phyloP scores from a whole-genome alignment of 2,888 invertebrate genomes.

The Acleris holmiana region DNA sequence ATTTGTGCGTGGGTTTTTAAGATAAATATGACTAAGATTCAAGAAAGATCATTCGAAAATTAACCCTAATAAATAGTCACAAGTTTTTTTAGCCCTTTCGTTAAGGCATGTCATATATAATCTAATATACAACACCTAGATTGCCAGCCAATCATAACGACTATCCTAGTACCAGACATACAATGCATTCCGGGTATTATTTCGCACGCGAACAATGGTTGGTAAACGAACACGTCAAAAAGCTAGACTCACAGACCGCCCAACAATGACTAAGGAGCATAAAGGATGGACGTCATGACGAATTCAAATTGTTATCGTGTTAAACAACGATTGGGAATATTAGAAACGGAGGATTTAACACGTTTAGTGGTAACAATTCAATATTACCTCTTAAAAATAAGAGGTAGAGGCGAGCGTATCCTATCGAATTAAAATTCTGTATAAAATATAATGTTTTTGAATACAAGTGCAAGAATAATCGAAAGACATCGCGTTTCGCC shows the following conservation, averaged over 20 bases:
- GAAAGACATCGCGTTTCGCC: no score
- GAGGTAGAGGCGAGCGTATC: no score
- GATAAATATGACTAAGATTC: no score
- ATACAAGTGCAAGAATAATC: no score
- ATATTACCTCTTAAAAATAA: no score
- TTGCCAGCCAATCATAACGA: conserved; percentile 25
- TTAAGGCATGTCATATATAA: no score
- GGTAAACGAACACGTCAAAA: conserved; percentile 62
- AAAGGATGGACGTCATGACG: conserved; percentile 15
- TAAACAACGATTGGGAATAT: background rate
- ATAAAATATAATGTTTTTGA: no score
- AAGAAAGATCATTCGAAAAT: no score
- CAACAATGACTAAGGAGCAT: conserved; percentile 57
- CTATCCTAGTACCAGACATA: conserved; percentile 17
- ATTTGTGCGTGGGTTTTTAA: no score
- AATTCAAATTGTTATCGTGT: conserved; percentile 6
- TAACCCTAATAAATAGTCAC: background rate
- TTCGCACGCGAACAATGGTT: conserved; percentile 63
- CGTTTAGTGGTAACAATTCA: background rate
- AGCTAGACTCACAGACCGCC: conserved; percentile 58
- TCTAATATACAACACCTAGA: conserved; percentile 18
- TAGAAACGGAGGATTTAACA: background rate
- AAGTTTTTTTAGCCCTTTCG: background rate
- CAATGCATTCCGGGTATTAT: conserved; percentile 46
- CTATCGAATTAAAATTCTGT: no score